Evolutionary conservation across 2,113 vertebrate genomes (phyloP).

Genomic region (Sapayoa aenigma): DNA sequence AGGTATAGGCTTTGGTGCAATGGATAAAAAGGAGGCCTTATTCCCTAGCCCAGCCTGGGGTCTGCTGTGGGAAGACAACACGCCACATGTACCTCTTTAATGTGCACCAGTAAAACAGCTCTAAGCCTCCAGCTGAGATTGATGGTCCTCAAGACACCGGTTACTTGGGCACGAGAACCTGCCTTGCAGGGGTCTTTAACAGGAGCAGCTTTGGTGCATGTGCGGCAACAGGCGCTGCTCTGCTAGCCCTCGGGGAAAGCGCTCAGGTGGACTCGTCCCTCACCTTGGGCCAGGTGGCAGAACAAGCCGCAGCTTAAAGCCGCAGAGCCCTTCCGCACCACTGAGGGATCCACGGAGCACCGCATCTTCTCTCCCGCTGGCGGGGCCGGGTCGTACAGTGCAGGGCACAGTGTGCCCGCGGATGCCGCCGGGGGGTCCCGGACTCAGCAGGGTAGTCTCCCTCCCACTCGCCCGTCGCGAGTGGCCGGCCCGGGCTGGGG

Average conservation of each 20-base stretch:
- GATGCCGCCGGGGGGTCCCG: neutral
- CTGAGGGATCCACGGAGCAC: rapidly evolving
- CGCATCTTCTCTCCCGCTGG: neutral
- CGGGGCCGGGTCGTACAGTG: neutral
- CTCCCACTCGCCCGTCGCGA: neutral
- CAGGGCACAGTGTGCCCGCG: neutral
- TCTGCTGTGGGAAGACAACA: neutral
- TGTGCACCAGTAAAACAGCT: rapidly evolving
- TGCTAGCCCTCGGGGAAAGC: rapidly evolving
- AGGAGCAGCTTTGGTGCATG: neutral
- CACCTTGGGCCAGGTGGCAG: neutral
- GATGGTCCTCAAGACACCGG: neutral
- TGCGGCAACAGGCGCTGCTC: neutral
- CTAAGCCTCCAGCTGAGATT: neutral
- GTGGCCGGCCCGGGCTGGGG: neutral
- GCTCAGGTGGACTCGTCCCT: rapidly evolving
- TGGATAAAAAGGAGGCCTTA: neutral
- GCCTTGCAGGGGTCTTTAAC: rapidly evolving
- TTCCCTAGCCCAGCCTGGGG: neutral
- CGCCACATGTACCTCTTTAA: rapidly evolving
- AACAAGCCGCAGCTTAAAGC: neutral
- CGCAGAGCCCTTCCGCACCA: neutral
- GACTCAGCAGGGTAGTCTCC: too few relatives aligned
- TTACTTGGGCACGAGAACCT: rapidly evolving
- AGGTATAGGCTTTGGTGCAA: neutral